Base-by-base conservation (phyloP, 1,140 invertebrate genomes). In the Listronotus bonariensis region DNA sequence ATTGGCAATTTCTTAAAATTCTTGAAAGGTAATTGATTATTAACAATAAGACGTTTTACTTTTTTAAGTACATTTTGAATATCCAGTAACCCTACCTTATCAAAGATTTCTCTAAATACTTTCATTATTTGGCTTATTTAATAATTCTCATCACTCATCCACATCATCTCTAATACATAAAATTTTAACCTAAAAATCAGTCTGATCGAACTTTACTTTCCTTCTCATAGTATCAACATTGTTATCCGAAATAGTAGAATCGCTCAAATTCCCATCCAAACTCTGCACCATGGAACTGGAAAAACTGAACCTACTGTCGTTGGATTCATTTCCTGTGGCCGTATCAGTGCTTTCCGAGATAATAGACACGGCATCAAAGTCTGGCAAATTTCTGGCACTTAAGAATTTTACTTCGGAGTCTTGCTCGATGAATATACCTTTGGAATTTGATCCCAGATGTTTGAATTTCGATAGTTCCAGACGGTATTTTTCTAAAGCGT, bases 401-500 rank as follows among this genome's bases (percentile, higher is more conserved):
- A 72, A 18, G 31, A 72, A 68, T 40, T 67, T 69, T 10, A 72
- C 53, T 43, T 67, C 56, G 2, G 40, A 34, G 8, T 63, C 63
- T 31, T 69, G 60, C n/a, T 52, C 68, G 6, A 73, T 10, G 42
- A 58, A 73, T 43, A 72, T 65, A 32, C 68, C 77, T 41, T 49
- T 72, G 41, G 67, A 51, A 45, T 68, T 75, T 0, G 31, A 41
- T 0, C 87, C 87, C 31, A 89, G 78, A 68, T 82, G 87, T 38
- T 83, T 80, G 11, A 85, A 82, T 72, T 82, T 83, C 17, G 77
- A 81, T 6, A 87, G 72, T 46, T 85, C 82, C 14, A 88, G 75
- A 31, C 82, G 75, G 0, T 76, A 76, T 61, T 74, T 48, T 6
- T 66, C 54, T 12, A 46, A 15, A 20, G 41, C 14, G 45, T 32